Conservation (phyloP, 2,888 invertebrate species). For the Caenorhabditis plicata region DNA sequence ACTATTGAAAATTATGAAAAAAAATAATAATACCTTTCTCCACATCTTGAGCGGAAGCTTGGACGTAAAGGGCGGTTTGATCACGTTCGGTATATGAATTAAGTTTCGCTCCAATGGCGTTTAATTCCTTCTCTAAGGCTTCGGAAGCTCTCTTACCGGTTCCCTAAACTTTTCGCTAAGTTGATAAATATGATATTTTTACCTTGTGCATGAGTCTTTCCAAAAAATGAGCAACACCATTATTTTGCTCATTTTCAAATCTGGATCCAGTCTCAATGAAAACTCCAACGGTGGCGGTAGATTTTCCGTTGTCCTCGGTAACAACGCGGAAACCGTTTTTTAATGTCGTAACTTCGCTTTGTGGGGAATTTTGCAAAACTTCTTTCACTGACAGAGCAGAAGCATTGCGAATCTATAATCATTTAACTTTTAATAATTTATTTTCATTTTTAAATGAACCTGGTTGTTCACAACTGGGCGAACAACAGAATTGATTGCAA, state of each 20-base stretch:
- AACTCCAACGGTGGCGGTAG: conserved; percentile 86
- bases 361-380: conserved; percentile 41
- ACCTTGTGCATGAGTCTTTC: conserved; percentile 98
- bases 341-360: conserved; percentile 68
- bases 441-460: conserved; percentile 10
- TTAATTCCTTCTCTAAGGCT: conserved; percentile 58
- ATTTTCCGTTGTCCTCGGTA: conserved; percentile 90
- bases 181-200: too few relatives aligned
- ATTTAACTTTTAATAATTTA: not conserved
- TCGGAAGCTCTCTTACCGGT: conserved; percentile 51
- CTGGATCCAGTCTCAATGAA: conserved; percentile 99
- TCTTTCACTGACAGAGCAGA: conserved; percentile 45
- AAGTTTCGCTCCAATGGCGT: conserved; percentile 58
- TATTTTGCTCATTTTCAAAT: conserved; percentile 87
- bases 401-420: conserved; percentile 40
- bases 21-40: conserved; percentile 45
- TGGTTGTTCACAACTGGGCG: conserved; percentile 39
- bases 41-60: conserved; percentile 55
- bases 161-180: too few relatives aligned
- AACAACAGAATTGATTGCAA: conserved; percentile 32
- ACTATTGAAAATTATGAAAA: not conserved
- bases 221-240: conserved; percentile 96
- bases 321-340: conserved; percentile 87
- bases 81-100: conserved; percentile 58
- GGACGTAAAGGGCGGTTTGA: conserved; percentile 60